Conservation (phyloP, 2,113 vertebrate genomes). For the Recurvirostra avosetta region DNA sequence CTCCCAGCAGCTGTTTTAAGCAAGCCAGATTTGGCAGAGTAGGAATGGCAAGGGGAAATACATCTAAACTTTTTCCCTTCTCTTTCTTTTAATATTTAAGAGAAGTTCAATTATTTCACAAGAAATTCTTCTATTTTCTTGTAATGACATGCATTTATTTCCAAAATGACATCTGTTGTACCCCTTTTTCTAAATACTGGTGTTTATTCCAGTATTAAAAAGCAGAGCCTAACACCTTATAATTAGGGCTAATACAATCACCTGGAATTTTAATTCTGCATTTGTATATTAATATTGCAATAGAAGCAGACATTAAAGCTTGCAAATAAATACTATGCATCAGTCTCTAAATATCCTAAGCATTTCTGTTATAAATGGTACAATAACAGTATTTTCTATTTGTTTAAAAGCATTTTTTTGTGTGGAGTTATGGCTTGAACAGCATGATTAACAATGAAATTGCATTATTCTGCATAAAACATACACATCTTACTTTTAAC, state of each 20-base stretch:
- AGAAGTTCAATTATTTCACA: neutral
- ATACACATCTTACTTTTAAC: conserved; percentile 54
- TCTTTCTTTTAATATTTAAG: neutral
- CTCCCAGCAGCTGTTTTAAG: conserved; percentile 52
- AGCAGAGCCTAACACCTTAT: neutral
- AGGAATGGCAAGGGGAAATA: neutral
- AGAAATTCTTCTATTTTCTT: neutral
- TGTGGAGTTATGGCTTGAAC: conserved; percentile 31
- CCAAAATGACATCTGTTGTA: neutral
- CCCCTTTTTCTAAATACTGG: neutral
- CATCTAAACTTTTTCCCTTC: neutral
- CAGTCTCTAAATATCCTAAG: neutral
- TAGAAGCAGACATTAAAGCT: neutral
- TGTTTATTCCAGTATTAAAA: neutral
- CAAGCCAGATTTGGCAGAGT: conserved; percentile 13
- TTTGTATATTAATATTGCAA: neutral
- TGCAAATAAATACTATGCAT: conserved; percentile 1
- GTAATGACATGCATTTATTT: neutral
- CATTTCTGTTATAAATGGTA: conserved; percentile 45
- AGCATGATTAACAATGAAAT: conserved; percentile 53
- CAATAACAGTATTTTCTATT: conserved; percentile 42
- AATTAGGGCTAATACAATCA: neutral
- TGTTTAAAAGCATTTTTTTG: conserved; percentile 42
- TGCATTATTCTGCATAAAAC: conserved; percentile 59
- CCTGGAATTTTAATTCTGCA: neutral